Percentiles rank a stretch among this genome's conserved stretches.
Evolutionary conservation across 2,888 invertebrate genomes (phyloP).

Genomic region (Scotopteryx bipunctaria): DNA sequence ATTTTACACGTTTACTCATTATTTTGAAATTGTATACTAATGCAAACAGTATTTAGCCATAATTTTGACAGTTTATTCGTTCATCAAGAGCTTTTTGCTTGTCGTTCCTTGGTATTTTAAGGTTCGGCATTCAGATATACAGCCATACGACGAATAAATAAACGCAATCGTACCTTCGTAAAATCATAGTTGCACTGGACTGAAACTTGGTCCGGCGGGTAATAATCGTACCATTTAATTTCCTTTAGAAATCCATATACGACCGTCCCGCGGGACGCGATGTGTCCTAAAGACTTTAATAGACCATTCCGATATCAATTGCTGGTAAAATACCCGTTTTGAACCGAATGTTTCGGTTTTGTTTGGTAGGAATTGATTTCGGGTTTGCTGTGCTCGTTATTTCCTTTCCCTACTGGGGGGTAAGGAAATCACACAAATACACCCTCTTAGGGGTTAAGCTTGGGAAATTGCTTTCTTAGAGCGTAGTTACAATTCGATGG

Average conservation of each 20-base stretch:
- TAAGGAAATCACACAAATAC: too few species aligned
- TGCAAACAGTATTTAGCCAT: too few species aligned
- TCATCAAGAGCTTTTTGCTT: too few species aligned
- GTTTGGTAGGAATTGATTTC: constrained; percentile 1
- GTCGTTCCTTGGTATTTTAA: too few species aligned
- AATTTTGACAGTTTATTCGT: too few species aligned
- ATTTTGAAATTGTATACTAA: too few species aligned
- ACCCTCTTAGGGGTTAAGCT: too few species aligned
- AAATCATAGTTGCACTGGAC: not conserved
- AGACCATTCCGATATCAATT: constrained; percentile 15
- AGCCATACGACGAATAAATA: too few species aligned
- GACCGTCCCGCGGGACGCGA: not conserved
- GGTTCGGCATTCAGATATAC: too few species aligned
- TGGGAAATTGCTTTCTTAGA: not conserved
- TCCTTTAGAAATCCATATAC: constrained; percentile 20
- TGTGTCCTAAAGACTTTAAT: constrained; percentile 15
- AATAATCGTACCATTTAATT: constrained; percentile 18
- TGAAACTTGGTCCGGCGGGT: not conserved
- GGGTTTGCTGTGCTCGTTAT: not conserved
- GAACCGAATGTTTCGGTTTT: not conserved
- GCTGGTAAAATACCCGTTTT: constrained; percentile 7
- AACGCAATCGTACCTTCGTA: too few species aligned
- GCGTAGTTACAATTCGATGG: not conserved
- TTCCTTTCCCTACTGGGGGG: too few species aligned
- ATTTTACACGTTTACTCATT: constrained; percentile 5